Conservation (phyloP, 2,797 vertebrate species). For the Pyrocephalus nanus region DNA sequence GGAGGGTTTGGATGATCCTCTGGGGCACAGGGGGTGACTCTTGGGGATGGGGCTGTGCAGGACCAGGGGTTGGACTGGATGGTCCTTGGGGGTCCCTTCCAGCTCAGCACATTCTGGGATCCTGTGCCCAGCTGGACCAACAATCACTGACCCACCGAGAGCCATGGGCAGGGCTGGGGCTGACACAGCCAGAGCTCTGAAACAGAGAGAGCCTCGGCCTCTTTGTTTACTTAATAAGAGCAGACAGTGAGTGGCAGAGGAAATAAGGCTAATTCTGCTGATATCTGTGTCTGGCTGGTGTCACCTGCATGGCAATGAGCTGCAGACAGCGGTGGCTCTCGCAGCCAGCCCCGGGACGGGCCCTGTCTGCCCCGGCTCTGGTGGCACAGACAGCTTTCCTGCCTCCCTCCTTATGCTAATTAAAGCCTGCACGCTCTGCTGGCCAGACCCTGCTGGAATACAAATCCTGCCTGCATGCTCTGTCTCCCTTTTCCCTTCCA, state of each 20-base stretch:
- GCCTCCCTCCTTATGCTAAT: slow-evolving; percentile 21
- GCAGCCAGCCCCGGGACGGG: background rate
- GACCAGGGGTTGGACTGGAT: background rate
- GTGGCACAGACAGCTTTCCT: background rate
- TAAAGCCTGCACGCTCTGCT: slow-evolving; percentile 12
- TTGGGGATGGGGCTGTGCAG: background rate
- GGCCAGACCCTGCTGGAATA: slow-evolving; percentile 25
- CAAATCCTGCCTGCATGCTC: slow-evolving; percentile 24
- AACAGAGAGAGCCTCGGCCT: background rate
- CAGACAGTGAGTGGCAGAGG: background rate
- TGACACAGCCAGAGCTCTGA: background rate
- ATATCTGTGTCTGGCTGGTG: background rate
- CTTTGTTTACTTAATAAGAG: background rate
- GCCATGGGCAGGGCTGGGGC: background rate
- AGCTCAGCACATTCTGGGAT: background rate
- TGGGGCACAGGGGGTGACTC: too few relatives aligned
- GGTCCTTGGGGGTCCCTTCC: background rate
- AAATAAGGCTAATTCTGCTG: background rate
- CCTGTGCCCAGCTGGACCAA: background rate
- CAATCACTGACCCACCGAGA: background rate
- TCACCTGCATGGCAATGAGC: background rate
- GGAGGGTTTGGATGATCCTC: too few relatives aligned
- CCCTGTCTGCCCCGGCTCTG: background rate
- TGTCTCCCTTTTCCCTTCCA: background rate
- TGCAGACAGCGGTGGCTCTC: background rate